phyloP scores from a whole-genome alignment of 2,797 vertebrate species.

The Hoplostethus atlanticus region DNA sequence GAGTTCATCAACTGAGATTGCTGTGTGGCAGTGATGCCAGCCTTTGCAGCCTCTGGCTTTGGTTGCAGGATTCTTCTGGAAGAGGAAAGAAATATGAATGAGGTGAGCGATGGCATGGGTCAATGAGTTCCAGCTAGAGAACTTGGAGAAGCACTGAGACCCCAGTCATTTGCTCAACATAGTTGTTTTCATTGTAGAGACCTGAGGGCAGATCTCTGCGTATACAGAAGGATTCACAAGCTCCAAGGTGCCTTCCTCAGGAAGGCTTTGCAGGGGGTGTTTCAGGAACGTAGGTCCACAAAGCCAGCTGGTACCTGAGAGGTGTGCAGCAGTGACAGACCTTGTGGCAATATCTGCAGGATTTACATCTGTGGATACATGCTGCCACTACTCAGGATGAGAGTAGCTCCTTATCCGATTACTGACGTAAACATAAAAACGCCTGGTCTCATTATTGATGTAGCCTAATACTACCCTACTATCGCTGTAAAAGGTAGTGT shows the following conservation, averaged over 20 bases:
- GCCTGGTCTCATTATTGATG: constrained; percentile 26
- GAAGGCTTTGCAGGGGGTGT: not conserved
- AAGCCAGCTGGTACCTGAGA: constrained; percentile 34
- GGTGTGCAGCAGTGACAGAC: constrained; percentile 6
- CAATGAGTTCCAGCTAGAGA: no score
- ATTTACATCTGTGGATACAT: constrained; percentile 12
- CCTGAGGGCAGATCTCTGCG: constrained; percentile 19
- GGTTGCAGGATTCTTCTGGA: no score
- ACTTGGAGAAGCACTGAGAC: constrained; percentile 36
- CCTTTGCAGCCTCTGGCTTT: no score
- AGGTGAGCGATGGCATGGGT: no score
- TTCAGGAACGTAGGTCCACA: not conserved
- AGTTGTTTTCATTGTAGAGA: constrained; percentile 29
- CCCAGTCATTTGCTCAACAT: constrained; percentile 6
- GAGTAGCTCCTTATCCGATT: constrained; percentile 29
- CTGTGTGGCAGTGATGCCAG: no score
- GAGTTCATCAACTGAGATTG: no score
- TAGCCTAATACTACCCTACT: no score
- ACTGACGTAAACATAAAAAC: constrained; percentile 38
- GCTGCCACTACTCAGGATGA: no score
- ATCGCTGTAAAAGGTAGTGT: no score
- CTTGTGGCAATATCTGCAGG: constrained; percentile 19
- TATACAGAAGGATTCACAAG: no score
- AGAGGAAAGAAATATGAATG: no score
- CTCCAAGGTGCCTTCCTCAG: not conserved